These are phyloP conservation scores for Cairina moschata DNA, from an alignment of 2,113 vertebrate genomes.

Conservation along the genomic window DNA sequence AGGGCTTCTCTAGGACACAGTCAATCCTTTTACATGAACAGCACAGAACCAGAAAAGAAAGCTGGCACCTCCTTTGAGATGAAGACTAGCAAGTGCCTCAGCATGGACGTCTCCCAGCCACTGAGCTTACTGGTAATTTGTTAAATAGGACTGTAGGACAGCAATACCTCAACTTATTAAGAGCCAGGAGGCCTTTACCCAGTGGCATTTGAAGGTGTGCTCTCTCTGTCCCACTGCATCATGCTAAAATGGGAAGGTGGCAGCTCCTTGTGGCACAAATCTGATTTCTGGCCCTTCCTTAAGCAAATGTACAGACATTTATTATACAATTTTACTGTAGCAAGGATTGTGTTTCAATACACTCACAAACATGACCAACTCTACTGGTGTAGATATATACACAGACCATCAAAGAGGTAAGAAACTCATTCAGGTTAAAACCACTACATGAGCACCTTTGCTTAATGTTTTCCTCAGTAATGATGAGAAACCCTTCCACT, in stretches of 20 bases:
- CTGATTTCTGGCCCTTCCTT: background rate
- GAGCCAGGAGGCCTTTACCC: background rate
- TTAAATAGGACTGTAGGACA: background rate
- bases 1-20: background rate
- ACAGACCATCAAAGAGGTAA: background rate
- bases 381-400: background rate
- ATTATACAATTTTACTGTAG: background rate
- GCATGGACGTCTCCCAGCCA: background rate
- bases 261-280: background rate
- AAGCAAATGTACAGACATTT: background rate
- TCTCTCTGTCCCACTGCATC: background rate
- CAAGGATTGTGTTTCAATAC: background rate
- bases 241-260: background rate
- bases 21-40: background rate
- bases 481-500: background rate
- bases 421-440: background rate
- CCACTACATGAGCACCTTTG: background rate
- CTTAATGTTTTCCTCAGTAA: background rate
- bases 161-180: background rate
- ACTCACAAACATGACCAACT: background rate
- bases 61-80: background rate
- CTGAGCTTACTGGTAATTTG: background rate
- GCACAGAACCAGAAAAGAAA: background rate
- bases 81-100: background rate
- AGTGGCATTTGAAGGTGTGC: background rate